Evolutionary conservation across 2,888 invertebrate species (phyloP), one percentile per base, ranked within the genome.

Genomic region (Biston stratarius): DNA sequence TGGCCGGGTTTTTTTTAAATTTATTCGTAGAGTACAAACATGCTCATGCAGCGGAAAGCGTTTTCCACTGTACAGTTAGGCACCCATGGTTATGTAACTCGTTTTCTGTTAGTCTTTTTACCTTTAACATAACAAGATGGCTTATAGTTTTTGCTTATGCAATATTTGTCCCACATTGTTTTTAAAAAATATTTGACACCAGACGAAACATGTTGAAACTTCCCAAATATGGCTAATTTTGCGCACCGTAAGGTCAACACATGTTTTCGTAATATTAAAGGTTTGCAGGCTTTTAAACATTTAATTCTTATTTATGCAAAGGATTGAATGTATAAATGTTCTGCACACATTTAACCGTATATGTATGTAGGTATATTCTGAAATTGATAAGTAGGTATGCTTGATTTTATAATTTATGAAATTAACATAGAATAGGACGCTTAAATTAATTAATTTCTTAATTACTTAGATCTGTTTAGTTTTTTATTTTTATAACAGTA

Each of bases 1-100:
- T n/a, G n/a, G n/a, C n/a, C n/a, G n/a, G n/a, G n/a, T n/a, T n/a
- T 24, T 73, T 65, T 66, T 56, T 70, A 63, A 70, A 64, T 61
- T 68, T 64, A 71, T 70, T 64, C 64, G 55, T 40, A n/a, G 36
- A 53, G 52, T 7, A 24, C 24, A 56, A 61, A 60, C 48, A 11
- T 45, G 57, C 8, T 34, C 45, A 47, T 67, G 52, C 42, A 42
- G 68, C 68, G 68, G 66, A 72, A 74, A 72, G 66, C 66, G 55
- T 51, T 67, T 60, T 51, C 59, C 34, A 48, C 49, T 61, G 55
- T 33, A n/a, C 56, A 45, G 52, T 61, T 59, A 58, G 40, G 47
- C 53, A 51, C 49, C 62, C 40, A 55, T 60, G 42, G 58, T 71
- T 71, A 61, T 47, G 49, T 64, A 69, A 69, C 52, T 52, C 52